Base-by-base conservation (phyloP, 1,140 invertebrate species). In the Anadara kagoshimensis region DNA sequence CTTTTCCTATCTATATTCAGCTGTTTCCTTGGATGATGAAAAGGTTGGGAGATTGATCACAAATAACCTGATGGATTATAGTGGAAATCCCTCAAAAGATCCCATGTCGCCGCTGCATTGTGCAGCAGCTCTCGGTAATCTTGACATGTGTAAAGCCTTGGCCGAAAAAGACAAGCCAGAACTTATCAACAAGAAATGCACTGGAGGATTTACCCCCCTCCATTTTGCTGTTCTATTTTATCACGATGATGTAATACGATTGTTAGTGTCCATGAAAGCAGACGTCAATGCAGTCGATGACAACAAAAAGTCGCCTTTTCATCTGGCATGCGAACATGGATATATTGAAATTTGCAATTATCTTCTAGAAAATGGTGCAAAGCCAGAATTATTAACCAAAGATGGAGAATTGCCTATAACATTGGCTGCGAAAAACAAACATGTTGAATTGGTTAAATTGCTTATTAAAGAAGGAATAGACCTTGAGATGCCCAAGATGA, bases 281-380 rank as follows among this genome's bases (percentile, higher is more conserved):
- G 63, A 76, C 36, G 67, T 80, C 5, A 75, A 86, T 59, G 45
- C 36, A 12, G 26, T 54, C 20, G 76, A 67, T 8, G 47, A 53
- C 20, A 58, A 58, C 12, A 78, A 79, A 26, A 68, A 69, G 36
- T 75, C 82, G 4, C 78, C 86, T n/a, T 64, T 86, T 20, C 86
- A 87, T 71, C 64, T 83, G 24, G 67, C 67, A 44, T 68, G 64
- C 3, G 69, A 75, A 58, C 61, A 70, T 56, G 73, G 67, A 20
- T 70, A 75, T 24, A 61, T 18, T 24, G 44, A 68, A 12, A 24
- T 76, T 12, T 63, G 58, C 43, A 51, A 76, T 29, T 44, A 64
- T 12, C 54, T 76, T 0, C 43, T 76, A 29, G 69, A 67, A n/a
- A 63, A 72, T 26, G 51, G 66, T 20, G 69, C 65, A 16, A 73